Evolutionary conservation across 2,888 invertebrate genomes (phyloP), one percentile per base, ranked within the genome.

Genomic region (Epinotia brunnichana): DNA sequence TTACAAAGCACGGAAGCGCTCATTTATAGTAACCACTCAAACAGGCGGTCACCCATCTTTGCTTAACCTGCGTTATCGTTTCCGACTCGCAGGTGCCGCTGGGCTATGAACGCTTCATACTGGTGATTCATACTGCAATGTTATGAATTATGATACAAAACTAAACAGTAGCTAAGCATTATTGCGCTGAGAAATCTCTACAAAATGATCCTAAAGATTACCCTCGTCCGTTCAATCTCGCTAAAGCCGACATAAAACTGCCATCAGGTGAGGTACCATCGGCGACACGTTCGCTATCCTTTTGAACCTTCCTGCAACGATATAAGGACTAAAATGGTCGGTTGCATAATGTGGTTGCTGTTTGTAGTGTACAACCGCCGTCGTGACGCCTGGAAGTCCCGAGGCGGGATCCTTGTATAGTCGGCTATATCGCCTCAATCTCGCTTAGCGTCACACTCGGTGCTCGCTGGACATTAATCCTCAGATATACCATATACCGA

Each of bases 351-450:
- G 15, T 44, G 35, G 35, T 35, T 15, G 48, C 48, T n/a, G n/a
- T 48, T 48, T 13, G 54, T n/a, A n/a, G n/a, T n/a, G n/a, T 21
- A 29, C 57, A 29, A 15, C 19, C 64, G 21, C 1, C 19, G 29
- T 21, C 56, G 41, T 67, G 56, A 41, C n/a, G 44, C 17, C 19
- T 15, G n/a, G n/a, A 13, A 48, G 39, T 57, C 44, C 39, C 57
- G 39, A 29, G 19, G 39, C 56, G 60, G 54, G 59, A 59, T 64
- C 64, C 64, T 70, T 59, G 29, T 70, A 53, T 51, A 64, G 57
- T 64, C 48, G 61, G 24, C 44, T 70, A 70, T 70, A 51, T 29
- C 17, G 51, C 39, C 24, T 70, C 48, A 15, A 41, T 70, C 64
- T 63, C 4, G 62, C 44, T 63, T 21, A 63, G 29, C 48, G 48